phyloP scores from a whole-genome alignment of 2,113 vertebrate species.

The Podilymbus podiceps region DNA sequence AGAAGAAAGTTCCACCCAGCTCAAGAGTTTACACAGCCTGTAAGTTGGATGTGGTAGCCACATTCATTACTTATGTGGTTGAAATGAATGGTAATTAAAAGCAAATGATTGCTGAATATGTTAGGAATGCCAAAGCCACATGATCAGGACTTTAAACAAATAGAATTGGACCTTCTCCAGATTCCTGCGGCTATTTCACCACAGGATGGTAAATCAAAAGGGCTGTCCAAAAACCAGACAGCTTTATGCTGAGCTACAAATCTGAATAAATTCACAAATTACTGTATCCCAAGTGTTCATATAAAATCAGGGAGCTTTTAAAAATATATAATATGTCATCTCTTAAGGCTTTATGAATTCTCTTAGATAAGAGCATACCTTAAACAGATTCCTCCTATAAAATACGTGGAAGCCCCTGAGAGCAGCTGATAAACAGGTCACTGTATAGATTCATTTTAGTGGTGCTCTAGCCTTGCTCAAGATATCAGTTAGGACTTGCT shows the following conservation, averaged over 20 bases:
- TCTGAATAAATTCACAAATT: slow-evolving; percentile 42
- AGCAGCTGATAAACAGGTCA: not conserved
- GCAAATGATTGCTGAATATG: slow-evolving; percentile 64
- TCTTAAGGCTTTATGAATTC: not conserved
- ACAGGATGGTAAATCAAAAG: slow-evolving; percentile 64
- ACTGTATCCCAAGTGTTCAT: not conserved
- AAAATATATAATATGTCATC: slow-evolving; percentile 21
- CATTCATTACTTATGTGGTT: slow-evolving; percentile 61
- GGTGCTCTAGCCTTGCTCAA: not conserved
- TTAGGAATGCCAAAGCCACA: slow-evolving; percentile 65
- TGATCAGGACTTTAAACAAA: slow-evolving; percentile 66
- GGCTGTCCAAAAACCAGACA: slow-evolving; percentile 54
- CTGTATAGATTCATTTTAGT: not conserved
- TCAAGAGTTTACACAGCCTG: slow-evolving; percentile 28
- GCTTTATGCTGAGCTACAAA: slow-evolving; percentile 26
- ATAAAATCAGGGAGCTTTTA: slow-evolving; percentile 11
- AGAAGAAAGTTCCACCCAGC: slow-evolving; percentile 25
- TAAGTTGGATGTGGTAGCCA: slow-evolving; percentile 19
- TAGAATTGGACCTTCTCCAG: slow-evolving; percentile 63
- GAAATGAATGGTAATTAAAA: slow-evolving; percentile 76
- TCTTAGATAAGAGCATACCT: slow-evolving; percentile 42
- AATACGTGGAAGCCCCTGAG: not conserved
- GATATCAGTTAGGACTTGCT: not conserved
- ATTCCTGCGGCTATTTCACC: slow-evolving; percentile 51
- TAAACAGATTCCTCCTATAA: slow-evolving; percentile 22